A percentile compares a stretch with the other conserved stretches of the same genome.
Evolutionary conservation across 1,140 invertebrate species (phyloP).

Genomic region (Mya arenaria): DNA sequence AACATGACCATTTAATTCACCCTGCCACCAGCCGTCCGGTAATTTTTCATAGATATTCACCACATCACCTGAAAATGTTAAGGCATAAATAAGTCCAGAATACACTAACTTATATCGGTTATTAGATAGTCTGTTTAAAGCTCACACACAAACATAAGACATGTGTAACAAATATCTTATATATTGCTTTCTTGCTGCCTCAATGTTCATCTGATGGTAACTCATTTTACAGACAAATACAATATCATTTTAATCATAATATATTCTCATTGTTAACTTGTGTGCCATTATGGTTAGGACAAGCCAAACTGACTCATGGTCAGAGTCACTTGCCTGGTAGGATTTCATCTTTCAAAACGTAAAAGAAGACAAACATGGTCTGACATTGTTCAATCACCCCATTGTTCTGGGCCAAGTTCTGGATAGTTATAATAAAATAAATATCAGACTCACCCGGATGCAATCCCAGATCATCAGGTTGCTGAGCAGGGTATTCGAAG

Average conservation of each 20-base stretch:
- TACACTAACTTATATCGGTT: background rate
- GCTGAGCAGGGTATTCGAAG: constrained; percentile 93
- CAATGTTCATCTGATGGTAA: too few relatives aligned
- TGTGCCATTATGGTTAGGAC: too few relatives aligned
- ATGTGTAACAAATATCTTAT: background rate
- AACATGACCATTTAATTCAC: constrained; percentile 90
- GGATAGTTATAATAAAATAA: too few relatives aligned
- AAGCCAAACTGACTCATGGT: too few relatives aligned
- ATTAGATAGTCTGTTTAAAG: background rate
- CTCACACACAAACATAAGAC: background rate
- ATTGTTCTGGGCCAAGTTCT: too few relatives aligned
- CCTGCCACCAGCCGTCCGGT: constrained; percentile 97
- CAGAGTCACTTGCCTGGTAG: too few relatives aligned
- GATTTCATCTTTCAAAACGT: too few relatives aligned
- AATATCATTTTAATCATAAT: too few relatives aligned
- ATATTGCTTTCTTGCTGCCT: background rate
- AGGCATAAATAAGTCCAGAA: background rate
- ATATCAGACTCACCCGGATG: constrained; percentile 84
- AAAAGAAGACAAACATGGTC: too few relatives aligned
- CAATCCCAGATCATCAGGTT: constrained; percentile 93
- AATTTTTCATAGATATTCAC: constrained; percentile 95
- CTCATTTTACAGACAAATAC: too few relatives aligned
- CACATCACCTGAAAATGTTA: constrained; percentile 87
- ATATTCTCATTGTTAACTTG: too few relatives aligned
- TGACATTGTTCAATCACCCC: too few relatives aligned